phyloP scores from a whole-genome alignment of 2,113 vertebrate genomes.

The Plectropomus leopardus region DNA sequence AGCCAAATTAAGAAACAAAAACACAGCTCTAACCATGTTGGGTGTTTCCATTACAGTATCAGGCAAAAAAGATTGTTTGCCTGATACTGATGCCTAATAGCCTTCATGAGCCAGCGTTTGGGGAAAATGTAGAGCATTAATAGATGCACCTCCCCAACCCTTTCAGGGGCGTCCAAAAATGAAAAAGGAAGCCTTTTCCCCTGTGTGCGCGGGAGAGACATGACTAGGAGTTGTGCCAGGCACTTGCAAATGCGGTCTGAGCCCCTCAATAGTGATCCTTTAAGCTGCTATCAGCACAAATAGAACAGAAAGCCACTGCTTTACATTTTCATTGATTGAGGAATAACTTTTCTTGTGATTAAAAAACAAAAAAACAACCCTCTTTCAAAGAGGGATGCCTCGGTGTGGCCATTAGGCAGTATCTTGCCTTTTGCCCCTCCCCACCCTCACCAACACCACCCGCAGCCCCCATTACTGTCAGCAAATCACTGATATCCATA shows the following conservation, averaged over 20 bases:
- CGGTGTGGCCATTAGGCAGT: slow-evolving; percentile 38
- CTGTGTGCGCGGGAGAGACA: slow-evolving; percentile 47
- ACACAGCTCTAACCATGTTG: slow-evolving; percentile 1
- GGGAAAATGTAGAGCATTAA: slow-evolving; percentile 23
- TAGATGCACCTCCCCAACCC: slow-evolving; percentile 6
- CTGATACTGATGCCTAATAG: slow-evolving; percentile 40
- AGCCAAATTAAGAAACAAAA: slow-evolving; percentile 21
- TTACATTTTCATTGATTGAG: slow-evolving; percentile 81
- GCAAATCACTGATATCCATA: slow-evolving; percentile 49
- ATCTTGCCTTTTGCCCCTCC: slow-evolving; percentile 8
- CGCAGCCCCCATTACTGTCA: slow-evolving; percentile 57
- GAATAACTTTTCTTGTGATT: slow-evolving; percentile 73
- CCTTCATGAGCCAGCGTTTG: slow-evolving; percentile 38
- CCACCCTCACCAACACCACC: neutral
- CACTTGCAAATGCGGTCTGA: slow-evolving; percentile 68
- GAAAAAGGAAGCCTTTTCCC: slow-evolving; percentile 46
- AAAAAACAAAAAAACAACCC: slow-evolving; percentile 38
- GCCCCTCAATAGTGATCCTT: slow-evolving; percentile 66
- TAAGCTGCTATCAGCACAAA: slow-evolving; percentile 81
- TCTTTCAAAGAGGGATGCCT: slow-evolving; percentile 42
- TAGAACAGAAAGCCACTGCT: slow-evolving; percentile 56
- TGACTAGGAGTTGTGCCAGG: slow-evolving; percentile 71
- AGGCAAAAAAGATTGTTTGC: slow-evolving; percentile 18
- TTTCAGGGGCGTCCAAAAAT: slow-evolving; percentile 44
- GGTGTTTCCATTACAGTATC: slow-evolving; percentile 41